Evolutionary conservation across 2,797 vertebrate genomes (phyloP).

Genomic region (Rhabdomys pumilio): DNA sequence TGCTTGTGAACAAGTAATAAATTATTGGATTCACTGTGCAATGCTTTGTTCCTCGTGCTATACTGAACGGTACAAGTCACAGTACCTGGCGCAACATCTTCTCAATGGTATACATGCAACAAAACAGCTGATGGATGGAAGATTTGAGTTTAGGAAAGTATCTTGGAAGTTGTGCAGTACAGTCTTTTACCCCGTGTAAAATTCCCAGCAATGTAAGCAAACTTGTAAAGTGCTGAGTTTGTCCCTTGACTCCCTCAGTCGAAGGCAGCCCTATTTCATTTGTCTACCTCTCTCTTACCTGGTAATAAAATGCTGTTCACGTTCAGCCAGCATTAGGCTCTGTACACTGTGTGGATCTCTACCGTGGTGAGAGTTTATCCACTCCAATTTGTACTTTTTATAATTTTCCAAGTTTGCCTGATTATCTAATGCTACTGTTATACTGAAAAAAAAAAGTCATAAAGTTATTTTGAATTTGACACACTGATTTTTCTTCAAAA

Average conservation of each 20-base stretch:
- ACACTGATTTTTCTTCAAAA: slow-evolving; percentile 47
- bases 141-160: slow-evolving; percentile 5
- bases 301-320: neutral
- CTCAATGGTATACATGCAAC: neutral
- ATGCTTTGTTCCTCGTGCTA: neutral
- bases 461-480: slow-evolving; percentile 47
- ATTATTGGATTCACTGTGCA: neutral
- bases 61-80: neutral
- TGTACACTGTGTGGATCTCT: neutral
- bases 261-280: neutral
- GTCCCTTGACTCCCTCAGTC: neutral
- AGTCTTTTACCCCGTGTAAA: neutral
- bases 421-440: neutral
- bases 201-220: neutral
- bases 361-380: neutral
- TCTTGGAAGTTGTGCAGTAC: neutral
- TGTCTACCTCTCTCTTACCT: neutral
- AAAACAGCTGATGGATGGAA: neutral
- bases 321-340: neutral
- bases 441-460: neutral
- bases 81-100: neutral
- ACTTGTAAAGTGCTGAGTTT: neutral
- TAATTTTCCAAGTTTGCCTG: slow-evolving; percentile 41
- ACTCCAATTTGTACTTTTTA: neutral
- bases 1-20: neutral